Conservation (phyloP, 2,888 invertebrate genomes). For the Cremastobaeus sp. region DNA sequence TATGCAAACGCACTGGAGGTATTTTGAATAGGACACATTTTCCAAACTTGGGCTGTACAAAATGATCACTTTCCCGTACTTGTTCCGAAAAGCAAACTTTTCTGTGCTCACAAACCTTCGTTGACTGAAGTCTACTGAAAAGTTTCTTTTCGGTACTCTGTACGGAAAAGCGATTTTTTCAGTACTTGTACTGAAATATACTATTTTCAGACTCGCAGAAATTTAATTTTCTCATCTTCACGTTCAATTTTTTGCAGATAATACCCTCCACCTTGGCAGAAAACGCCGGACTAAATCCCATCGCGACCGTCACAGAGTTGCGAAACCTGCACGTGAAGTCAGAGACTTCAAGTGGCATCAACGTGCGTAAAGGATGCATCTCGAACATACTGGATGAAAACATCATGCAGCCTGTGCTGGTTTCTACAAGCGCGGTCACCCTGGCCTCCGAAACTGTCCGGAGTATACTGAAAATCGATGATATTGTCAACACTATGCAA, state of each 20-base stretch:
- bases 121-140: too few relatives aligned
- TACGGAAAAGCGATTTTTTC: too few relatives aligned
- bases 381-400: slow-evolving; percentile 98
- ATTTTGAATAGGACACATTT: neutral
- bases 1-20: slow-evolving; percentile 96
- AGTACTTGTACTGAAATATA: too few relatives aligned
- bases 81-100: too few relatives aligned
- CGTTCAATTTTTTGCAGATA: slow-evolving; percentile 80
- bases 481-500: slow-evolving; percentile 95
- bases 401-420: slow-evolving; percentile 97
- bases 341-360: slow-evolving; percentile 93
- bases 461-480: slow-evolving; percentile 99
- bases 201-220: too few relatives aligned
- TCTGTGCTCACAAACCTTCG: too few relatives aligned
- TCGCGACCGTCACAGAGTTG: slow-evolving; percentile 97
- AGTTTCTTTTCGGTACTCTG: too few relatives aligned
- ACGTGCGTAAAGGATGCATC: slow-evolving; percentile 96
- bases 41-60: too few relatives aligned
- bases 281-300: slow-evolving; percentile 95
- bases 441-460: slow-evolving; percentile 98
- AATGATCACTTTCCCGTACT: neutral
- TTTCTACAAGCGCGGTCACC: slow-evolving; percentile 94
- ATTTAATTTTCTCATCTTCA: too few relatives aligned
- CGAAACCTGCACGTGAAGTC: slow-evolving; percentile 95
- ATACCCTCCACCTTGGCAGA: slow-evolving; percentile 95